Evolutionary conservation across 2,797 vertebrate species (phyloP).

Genomic region (Leptatherina wallacei): DNA sequence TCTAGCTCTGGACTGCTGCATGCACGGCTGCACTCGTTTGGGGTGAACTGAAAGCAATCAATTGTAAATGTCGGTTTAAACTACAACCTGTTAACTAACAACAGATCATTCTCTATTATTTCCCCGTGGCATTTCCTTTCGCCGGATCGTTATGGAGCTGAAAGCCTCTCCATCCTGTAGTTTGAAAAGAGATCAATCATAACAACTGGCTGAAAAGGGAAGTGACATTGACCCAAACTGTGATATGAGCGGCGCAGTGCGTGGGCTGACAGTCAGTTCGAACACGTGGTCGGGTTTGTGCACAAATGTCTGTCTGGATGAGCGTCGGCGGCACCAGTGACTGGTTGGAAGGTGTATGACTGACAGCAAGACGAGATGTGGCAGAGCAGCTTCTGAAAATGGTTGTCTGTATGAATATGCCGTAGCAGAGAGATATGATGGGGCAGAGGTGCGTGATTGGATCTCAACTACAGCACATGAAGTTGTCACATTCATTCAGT

Average conservation of each 20-base stretch:
- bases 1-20: not conserved
- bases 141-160: slow-evolving; percentile 25
- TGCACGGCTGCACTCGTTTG: not conserved
- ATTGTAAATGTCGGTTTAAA: slow-evolving; percentile 61
- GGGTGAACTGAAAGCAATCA: slow-evolving; percentile 34
- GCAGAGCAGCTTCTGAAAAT: slow-evolving; percentile 10
- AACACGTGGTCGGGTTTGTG: slow-evolving; percentile 43
- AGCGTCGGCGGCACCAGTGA: slow-evolving; percentile 11
- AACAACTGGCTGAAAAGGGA: slow-evolving; percentile 10
- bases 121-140: slow-evolving; percentile 36
- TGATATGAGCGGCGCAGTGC: not conserved
- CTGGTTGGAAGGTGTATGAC: slow-evolving; percentile 31
- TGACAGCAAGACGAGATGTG: slow-evolving; percentile 42
- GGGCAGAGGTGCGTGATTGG: not conserved
- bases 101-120: slow-evolving; percentile 41
- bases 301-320: slow-evolving; percentile 42
- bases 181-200: slow-evolving; percentile 36
- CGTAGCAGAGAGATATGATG: not conserved
- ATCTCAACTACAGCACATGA: not conserved
- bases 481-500: not conserved
- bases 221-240: slow-evolving; percentile 46
- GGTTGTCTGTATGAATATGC: not conserved
- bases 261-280: not conserved
- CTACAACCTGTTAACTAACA: slow-evolving; percentile 33
- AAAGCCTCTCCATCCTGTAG: slow-evolving; percentile 25